Conservation (phyloP, 2,113 vertebrate genomes). For the Hoplias malabaricus region DNA sequence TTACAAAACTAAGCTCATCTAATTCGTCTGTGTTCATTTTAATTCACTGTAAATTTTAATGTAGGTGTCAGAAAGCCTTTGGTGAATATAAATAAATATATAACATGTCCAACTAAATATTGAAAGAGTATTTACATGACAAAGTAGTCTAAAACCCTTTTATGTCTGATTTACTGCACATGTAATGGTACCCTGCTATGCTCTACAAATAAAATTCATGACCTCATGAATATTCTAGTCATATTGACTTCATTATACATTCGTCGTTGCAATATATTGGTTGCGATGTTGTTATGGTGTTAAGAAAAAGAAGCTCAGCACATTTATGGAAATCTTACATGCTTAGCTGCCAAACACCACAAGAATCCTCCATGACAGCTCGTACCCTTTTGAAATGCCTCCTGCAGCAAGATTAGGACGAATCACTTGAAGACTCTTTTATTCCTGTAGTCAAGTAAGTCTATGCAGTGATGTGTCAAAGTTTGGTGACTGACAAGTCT, state of each 20-base stretch:
- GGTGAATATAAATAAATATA: not conserved
- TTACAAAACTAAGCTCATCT: too few relatives aligned
- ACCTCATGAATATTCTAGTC: not conserved
- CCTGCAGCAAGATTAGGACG: not conserved
- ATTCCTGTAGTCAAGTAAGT: not conserved
- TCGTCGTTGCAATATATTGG: not conserved
- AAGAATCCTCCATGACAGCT: not conserved
- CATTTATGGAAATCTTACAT: not conserved
- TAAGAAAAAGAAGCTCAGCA: not conserved
- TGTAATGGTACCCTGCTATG: not conserved
- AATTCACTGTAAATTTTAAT: too few relatives aligned
- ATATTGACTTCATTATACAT: not conserved
- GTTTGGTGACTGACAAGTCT: slow-evolving; percentile 2
- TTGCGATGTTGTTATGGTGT: not conserved
- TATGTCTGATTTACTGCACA: too few relatives aligned
- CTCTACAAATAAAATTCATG: not conserved
- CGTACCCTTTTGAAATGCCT: not conserved
- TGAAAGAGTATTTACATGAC: not conserved
- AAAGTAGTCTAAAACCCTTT: not conserved
- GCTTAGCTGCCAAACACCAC: not conserved
- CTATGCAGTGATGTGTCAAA: not conserved
- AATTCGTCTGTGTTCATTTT: too few relatives aligned
- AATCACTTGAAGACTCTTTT: not conserved
- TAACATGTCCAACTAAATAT: not conserved
- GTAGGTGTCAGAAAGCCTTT: not conserved